These are phyloP conservation scores for Hemithea aestivaria DNA, from an alignment of 2,888 invertebrate genomes.

Conservation along the genomic window DNA sequence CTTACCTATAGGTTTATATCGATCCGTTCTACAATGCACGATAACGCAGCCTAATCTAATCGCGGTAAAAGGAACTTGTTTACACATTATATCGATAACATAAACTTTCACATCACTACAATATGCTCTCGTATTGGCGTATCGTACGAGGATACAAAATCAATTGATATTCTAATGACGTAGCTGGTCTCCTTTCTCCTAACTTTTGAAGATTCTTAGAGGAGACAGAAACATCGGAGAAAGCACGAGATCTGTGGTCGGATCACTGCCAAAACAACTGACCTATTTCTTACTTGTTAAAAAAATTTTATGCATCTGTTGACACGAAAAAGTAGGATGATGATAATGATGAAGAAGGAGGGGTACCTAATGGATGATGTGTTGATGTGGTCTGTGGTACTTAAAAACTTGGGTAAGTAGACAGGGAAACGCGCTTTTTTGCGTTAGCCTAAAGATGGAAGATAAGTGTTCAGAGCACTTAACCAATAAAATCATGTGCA, in stretches of 20 bases:
- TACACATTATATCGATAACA: constrained; percentile 22
- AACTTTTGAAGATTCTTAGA: constrained; percentile 42
- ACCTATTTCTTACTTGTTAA: too few relatives aligned
- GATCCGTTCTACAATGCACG: constrained; percentile 5
- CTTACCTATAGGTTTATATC: not conserved
- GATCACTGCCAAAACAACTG: not conserved
- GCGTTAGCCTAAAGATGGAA: too few relatives aligned
- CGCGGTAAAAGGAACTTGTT: constrained; percentile 2
- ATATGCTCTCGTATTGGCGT: constrained; percentile 25
- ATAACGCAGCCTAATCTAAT: constrained; percentile 8
- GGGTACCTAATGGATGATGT: too few relatives aligned
- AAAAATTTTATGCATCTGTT: too few relatives aligned
- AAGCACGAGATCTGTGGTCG: constrained; percentile 13
- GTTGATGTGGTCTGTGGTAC: too few relatives aligned
- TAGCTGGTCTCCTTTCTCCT: constrained; percentile 59
- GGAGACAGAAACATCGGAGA: constrained; percentile 22
- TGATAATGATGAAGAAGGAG: too few relatives aligned
- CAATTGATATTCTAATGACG: constrained; percentile 58
- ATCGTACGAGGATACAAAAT: constrained; percentile 54
- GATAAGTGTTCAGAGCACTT: too few relatives aligned
- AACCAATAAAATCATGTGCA: too few relatives aligned
- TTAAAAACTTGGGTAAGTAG: too few relatives aligned
- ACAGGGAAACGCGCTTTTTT: too few relatives aligned
- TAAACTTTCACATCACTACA: constrained; percentile 26
- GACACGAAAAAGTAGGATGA: too few relatives aligned